Base-by-base conservation (phyloP, 1,140 invertebrate species). In the Paramacrobiotus metropolitanus region DNA sequence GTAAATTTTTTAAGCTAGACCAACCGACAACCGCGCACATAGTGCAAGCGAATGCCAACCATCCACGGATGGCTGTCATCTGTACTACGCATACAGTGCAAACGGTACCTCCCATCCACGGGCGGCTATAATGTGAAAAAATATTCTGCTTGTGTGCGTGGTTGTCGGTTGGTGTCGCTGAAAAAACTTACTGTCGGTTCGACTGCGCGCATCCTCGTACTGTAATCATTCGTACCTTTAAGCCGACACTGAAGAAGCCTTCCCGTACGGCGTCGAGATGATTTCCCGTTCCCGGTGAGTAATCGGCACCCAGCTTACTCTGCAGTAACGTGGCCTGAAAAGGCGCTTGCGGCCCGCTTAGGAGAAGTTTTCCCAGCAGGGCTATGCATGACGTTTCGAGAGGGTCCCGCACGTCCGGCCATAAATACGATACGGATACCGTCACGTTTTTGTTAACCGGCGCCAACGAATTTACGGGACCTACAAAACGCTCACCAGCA, bases 271-370 rank as follows among this genome's bases (percentile, higher is more conserved):
- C 59, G 59, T 62, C 21, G 65, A 68, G 75, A n/a, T n/a, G n/a
- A n/a, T n/a, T n/a, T 72, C 76, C 75, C 30, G 69, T 69, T 18
- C 64, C 77, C 1, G 84, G 80, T 60, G 83, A 82, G 66, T 79
- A 82, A 30, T 85, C 85, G 31, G 83, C 83, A 1, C 85, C 87
- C 66, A 93, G 81, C 67, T 87, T 85, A 18, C 86, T 81, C 70
- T 92, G 88, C 30, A 94, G 80, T 2, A 94, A 74, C 62, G 80
- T 79, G 69, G 88, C 85, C 68, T 94, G 94, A 72, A 94, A 91
- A 0, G 86, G 81, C 2, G 89, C 81, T 72, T 88, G 93, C 1
- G 89, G 88, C 1, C 90, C 89, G 69, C 80, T 81, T 1, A 85
- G 78, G 66, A 96, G 75, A 29, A 96, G 74, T 66, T 84, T 79